A percentile compares a stretch with the other conserved stretches of the same genome.
Evolutionary conservation across 2,888 invertebrate genomes (phyloP).

Genomic region (Drosophila suboccidentalis): DNA sequence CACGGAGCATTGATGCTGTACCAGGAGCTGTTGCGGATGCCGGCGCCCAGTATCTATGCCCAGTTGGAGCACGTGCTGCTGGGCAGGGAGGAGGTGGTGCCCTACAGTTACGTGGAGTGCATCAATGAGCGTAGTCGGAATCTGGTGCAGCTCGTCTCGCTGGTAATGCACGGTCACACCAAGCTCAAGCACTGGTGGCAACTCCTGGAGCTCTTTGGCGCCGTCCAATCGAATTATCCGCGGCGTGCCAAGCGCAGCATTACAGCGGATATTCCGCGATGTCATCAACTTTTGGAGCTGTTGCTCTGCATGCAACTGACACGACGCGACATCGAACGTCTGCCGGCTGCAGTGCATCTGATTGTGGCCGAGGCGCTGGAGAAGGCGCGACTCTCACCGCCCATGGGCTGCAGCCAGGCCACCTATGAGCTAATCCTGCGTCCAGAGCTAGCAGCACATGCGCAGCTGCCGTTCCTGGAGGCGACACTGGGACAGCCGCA

Average conservation of each 20-base stretch:
- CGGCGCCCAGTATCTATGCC: constrained; percentile 89
- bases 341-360: constrained; percentile 90
- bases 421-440: constrained; percentile 90
- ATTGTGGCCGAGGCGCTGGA: constrained; percentile 90
- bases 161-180: constrained; percentile 80
- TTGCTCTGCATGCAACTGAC: constrained; percentile 86
- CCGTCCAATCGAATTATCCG: constrained; percentile 73
- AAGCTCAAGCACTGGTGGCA: constrained; percentile 84
- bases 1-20: constrained; percentile 88
- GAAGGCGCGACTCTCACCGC: constrained; percentile 89
- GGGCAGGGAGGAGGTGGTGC: constrained; percentile 86
- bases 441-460: constrained; percentile 89
- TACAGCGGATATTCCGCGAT: constrained; percentile 71
- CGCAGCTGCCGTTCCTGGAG: constrained; percentile 77
- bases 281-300: constrained; percentile 84
- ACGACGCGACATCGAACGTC: constrained; percentile 88
- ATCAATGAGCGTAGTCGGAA: constrained; percentile 91
- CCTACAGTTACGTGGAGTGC: constrained; percentile 91
- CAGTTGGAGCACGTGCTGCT: constrained; percentile 90
- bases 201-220: constrained; percentile 77
- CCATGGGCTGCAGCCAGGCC: constrained; percentile 89
- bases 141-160: constrained; percentile 87
- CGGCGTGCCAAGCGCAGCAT: constrained; percentile 80
- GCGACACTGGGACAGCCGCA: constrained; percentile 39
- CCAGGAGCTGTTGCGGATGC: constrained; percentile 86